phyloP scores from a whole-genome alignment of 2,888 invertebrate species.

The Leptinotarsa haldemani region DNA sequence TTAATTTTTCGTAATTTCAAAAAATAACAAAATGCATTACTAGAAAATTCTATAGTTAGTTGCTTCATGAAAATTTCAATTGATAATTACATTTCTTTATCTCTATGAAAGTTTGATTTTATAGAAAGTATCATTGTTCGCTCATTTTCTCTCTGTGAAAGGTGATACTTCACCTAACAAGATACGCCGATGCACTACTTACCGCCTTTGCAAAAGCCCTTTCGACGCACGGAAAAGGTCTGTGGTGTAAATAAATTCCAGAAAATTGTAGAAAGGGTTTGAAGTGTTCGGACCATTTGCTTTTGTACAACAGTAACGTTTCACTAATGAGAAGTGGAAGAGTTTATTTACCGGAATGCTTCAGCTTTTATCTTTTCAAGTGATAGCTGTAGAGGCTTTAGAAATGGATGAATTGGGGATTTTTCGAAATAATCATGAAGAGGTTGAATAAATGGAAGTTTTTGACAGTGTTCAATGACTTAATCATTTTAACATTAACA shows the following conservation, averaged over 20 bases:
- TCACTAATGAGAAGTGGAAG: conserved; percentile 37
- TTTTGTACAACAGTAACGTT: conserved; percentile 33
- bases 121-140: neutral
- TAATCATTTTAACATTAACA: too few relatives aligned
- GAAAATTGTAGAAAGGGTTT: conserved; percentile 33
- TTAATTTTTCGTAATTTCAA: too few relatives aligned
- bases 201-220: neutral
- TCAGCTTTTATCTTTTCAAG: conserved; percentile 33
- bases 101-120: too few relatives aligned
- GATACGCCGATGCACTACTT: neutral
- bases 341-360: conserved; percentile 41
- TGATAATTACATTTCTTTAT: too few relatives aligned
- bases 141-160: neutral
- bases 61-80: too few relatives aligned
- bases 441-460: neutral
- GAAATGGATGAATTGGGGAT: neutral
- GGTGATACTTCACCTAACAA: neutral
- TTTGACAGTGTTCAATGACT: neutral
- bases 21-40: too few relatives aligned
- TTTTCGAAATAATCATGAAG: neutral
- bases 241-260: conserved; percentile 38
- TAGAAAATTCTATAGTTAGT: too few relatives aligned
- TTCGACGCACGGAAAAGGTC: conserved; percentile 28
- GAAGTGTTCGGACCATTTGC: conserved; percentile 31
- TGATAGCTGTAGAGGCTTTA: conserved; percentile 18